Evolutionary conservation across 2,113 vertebrate species (phyloP).

Genomic region (Pelecanus crispus): DNA sequence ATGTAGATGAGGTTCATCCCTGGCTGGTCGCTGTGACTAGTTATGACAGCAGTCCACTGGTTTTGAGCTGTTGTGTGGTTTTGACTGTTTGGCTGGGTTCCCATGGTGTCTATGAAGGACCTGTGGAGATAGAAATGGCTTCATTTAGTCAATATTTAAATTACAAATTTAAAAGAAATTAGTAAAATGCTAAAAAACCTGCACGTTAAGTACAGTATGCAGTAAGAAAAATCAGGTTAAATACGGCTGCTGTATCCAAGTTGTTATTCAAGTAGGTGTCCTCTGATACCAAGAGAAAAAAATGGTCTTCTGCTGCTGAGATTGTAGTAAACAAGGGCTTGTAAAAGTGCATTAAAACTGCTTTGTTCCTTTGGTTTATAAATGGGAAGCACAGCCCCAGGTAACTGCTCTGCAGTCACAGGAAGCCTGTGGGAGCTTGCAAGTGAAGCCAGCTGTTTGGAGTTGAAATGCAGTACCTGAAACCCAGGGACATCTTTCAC

Average conservation of each 20-base stretch:
- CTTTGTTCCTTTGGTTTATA: slow-evolving; percentile 29
- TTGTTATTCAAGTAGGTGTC: neutral
- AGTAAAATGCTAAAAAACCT: neutral
- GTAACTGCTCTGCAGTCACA: neutral
- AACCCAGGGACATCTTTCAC: slow-evolving; percentile 2
- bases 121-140: neutral
- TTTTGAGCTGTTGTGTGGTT: neutral
- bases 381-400: neutral
- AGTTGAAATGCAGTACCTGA: slow-evolving; percentile 29
- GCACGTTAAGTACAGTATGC: neutral
- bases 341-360: slow-evolving; percentile 3
- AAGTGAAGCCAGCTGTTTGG: neutral
- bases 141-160: neutral
- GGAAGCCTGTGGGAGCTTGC: neutral
- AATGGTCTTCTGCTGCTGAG: neutral
- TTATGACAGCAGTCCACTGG: neutral
- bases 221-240: neutral
- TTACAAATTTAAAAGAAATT: neutral
- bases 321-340: slow-evolving; percentile 18
- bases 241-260: neutral
- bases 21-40: neutral
- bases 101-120: neutral
- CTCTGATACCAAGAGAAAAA: neutral
- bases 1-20: neutral
- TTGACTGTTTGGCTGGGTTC: neutral